Evolutionary conservation across 2,888 invertebrate species (phyloP).

Genomic region (Epistrophe eligans): DNA sequence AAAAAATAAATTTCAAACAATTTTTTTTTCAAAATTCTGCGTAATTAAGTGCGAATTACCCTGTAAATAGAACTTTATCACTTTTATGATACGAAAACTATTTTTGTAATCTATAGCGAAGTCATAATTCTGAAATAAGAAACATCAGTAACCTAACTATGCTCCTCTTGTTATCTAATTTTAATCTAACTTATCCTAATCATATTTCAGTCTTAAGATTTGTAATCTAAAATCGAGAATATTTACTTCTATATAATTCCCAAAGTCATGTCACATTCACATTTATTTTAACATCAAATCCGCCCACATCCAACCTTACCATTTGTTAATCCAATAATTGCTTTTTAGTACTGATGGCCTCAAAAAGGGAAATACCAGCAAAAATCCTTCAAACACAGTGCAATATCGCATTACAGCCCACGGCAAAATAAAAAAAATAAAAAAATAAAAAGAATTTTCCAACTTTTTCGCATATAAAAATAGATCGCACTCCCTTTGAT

Average conservation of each 20-base stretch:
- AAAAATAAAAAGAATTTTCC: constrained; percentile 45
- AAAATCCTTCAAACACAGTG: constrained; percentile 52
- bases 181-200: background rate
- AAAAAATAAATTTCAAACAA: too few species aligned
- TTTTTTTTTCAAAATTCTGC: too few species aligned
- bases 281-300: constrained; percentile 46
- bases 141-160: too few species aligned
- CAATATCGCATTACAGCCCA: constrained; percentile 74
- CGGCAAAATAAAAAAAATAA: too few species aligned
- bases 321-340: constrained; percentile 74
- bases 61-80: too few species aligned
- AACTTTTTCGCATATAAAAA: constrained; percentile 62
- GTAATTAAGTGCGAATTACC: too few species aligned
- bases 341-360: constrained; percentile 37
- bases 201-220: background rate
- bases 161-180: background rate
- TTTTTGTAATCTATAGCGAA: too few species aligned
- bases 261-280: constrained; percentile 38
- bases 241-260: background rate
- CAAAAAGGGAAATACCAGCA: constrained; percentile 10
- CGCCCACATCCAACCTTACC: constrained; percentile 62
- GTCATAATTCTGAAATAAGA: too few species aligned
- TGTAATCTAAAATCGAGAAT: background rate
- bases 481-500: constrained; percentile 64
- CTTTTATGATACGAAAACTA: too few species aligned